Percentiles rank a stretch among this genome's conserved stretches.
Evolutionary conservation across 2,888 invertebrate species (phyloP).

Genomic region (Drosophila tripunctata): DNA sequence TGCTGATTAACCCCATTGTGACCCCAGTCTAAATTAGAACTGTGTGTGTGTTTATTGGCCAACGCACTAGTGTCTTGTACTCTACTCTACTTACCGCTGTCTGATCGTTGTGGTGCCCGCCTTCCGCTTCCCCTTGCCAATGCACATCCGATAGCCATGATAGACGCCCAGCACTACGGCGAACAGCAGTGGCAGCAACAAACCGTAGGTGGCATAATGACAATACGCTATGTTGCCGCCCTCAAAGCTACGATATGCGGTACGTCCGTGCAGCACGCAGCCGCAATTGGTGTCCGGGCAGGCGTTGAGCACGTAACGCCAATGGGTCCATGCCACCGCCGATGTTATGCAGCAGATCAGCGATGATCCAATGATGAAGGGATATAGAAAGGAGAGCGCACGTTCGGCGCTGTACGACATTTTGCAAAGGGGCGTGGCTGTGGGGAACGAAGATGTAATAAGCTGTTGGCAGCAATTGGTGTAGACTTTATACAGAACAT

Average conservation of each 20-base stretch:
- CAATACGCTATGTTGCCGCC: constrained; percentile 88
- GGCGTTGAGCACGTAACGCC: constrained; percentile 88
- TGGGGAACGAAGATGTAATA: constrained; percentile 12
- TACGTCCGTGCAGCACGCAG: constrained; percentile 88
- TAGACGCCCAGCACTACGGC: constrained; percentile 87
- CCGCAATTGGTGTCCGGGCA: constrained; percentile 89
- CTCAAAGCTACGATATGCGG: constrained; percentile 87
- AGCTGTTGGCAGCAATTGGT: too few species aligned
- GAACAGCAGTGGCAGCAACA: constrained; percentile 87
- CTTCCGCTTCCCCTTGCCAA: constrained; percentile 85
- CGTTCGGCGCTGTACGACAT: constrained; percentile 83
- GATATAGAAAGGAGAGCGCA: constrained; percentile 81
- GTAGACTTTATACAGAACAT: not conserved
- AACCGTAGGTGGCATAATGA: constrained; percentile 88
- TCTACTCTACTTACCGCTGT: constrained; percentile 83
- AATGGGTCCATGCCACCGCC: constrained; percentile 89
- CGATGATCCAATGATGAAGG: constrained; percentile 79
- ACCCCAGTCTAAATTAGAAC: constrained; percentile 57
- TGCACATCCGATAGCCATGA: constrained; percentile 89
- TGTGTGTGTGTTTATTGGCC: constrained; percentile 1
- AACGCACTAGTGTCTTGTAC: too few species aligned
- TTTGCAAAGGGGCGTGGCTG: constrained; percentile 30
- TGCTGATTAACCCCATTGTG: constrained; percentile 68
- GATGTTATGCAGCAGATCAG: constrained; percentile 82
- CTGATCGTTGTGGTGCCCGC: constrained; percentile 81